A percentile compares a stretch with the other conserved stretches of the same genome.
Evolutionary conservation across 2,888 invertebrate species (phyloP).

Genomic region (Geophilus truncorum): DNA sequence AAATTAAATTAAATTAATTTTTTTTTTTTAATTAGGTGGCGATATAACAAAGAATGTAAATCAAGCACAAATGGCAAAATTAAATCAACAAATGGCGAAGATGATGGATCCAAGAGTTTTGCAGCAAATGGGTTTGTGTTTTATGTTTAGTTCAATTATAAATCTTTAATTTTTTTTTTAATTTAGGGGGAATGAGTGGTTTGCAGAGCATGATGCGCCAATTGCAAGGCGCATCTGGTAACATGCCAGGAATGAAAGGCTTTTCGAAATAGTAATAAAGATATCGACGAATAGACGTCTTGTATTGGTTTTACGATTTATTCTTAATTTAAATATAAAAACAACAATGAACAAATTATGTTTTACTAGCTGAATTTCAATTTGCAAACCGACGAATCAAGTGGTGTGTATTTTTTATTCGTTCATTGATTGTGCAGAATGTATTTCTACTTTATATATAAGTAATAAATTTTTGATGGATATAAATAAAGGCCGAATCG

Average conservation of each 20-base stretch:
- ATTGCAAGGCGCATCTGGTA: slow-evolving; percentile 57
- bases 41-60: slow-evolving; percentile 99
- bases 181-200: slow-evolving; percentile 86
- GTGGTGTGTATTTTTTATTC: neutral
- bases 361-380: neutral
- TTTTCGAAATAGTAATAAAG: slow-evolving; percentile 20
- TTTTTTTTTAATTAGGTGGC: slow-evolving; percentile 59
- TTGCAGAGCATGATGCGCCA: slow-evolving; percentile 98
- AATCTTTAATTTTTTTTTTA: slow-evolving; percentile 22
- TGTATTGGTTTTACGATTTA: neutral
- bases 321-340: neutral
- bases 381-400: neutral
- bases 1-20: slow-evolving; percentile 28
- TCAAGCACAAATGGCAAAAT: slow-evolving; percentile 95
- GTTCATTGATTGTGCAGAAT: slow-evolving; percentile 11
- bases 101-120: slow-evolving; percentile 99
- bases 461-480: neutral
- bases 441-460: slow-evolving; percentile 17
- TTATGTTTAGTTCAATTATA: neutral
- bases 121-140: slow-evolving; percentile 71
- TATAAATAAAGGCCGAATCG: neutral
- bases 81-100: slow-evolving; percentile 99
- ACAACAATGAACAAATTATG: neutral
- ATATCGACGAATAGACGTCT: neutral
- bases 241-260: slow-evolving; percentile 40